Base-by-base conservation (phyloP, 2,113 vertebrate genomes). In the Rhodinocichla rosea region DNA sequence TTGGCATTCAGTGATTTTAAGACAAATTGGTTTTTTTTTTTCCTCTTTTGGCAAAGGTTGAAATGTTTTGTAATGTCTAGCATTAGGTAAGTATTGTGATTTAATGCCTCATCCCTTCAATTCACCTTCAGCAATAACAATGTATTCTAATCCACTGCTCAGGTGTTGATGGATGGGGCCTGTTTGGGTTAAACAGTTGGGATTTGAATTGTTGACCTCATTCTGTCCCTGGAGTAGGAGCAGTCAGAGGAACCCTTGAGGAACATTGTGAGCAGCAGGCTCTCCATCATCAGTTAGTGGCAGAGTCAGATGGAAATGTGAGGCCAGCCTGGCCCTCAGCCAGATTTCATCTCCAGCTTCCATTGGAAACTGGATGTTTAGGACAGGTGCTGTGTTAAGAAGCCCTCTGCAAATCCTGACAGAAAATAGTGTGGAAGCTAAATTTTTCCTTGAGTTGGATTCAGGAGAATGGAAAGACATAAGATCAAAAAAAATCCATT, bases 111-210 rank as follows among this genome's bases (percentile, higher is more conserved):
- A 69, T 83, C 83, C 93, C 62, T 63, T 71, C 56, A 71, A 53
- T 79, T 96, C 93, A 94, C 95, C 90, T 95, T 96, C 94, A 94
- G 55, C 74, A 62, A 23, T 53, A 62, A 80, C 86, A 63, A 11
- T 40, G 39, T 35, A 49, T 76, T 87, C 79, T 70, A 74, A 59
- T 74, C 63, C 59, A 52, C 42, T 53, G 47, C 70, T 80, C 56
- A 19, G 22, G 67, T 89, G 75, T 59, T 94, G 96, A 87, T 91
- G 69, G 79, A 95, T 94, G 89, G 33, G 62, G 27, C 35, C 77
- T 87, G 52, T 79, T 96, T 50, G 76, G 79, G 69, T 94, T 93
- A 83, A 97, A 95, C 79, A 82, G 80, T 78, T 68, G 80, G 44
- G 59, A 65, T 79, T 44, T 92, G 52, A 53, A n/a, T 85, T 49